Percentiles rank a stretch among this genome's conserved stretches.
These are phyloP conservation scores for Madoqua kirkii DNA, from an alignment of 2,113 vertebrate species.

Conservation along the genomic window DNA sequence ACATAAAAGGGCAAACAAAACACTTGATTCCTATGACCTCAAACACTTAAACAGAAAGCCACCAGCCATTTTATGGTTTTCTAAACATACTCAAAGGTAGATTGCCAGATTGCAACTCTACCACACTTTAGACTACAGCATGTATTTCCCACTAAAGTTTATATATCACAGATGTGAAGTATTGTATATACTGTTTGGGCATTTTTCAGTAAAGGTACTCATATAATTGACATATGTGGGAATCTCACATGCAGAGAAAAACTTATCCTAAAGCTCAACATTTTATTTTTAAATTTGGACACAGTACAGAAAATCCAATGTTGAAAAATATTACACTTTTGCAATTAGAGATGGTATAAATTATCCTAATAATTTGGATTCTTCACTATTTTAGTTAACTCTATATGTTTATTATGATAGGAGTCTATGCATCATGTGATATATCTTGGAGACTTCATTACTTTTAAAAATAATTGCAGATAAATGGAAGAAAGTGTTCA, in stretches of 20 bases:
- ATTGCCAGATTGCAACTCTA: not conserved
- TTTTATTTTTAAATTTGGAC: constrained; percentile 53
- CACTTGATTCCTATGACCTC: constrained; percentile 44
- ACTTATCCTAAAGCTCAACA: constrained; percentile 16
- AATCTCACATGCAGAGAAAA: constrained; percentile 12
- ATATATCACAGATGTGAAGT: not conserved
- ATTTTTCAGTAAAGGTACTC: constrained; percentile 27
- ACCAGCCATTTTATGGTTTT: not conserved
- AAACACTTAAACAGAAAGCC: constrained; percentile 46
- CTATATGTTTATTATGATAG: constrained; percentile 11
- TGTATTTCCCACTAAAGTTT: not conserved
- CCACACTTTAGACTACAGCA: not conserved
- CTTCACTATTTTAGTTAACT: constrained; percentile 10
- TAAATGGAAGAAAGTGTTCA: constrained; percentile 28
- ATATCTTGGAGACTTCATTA: not conserved
- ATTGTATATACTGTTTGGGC: not conserved
- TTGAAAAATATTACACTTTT: not conserved
- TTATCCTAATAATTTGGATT: constrained; percentile 26
- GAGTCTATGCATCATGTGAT: not conserved
- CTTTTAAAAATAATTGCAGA: constrained; percentile 49
- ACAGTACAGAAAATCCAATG: not conserved
- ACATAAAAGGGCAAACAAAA: constrained; percentile 47
- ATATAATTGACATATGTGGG: constrained; percentile 12
- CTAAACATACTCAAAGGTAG: not conserved
- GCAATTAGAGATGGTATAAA: constrained; percentile 14